Evolutionary conservation across 53 echinoderm and acorn worm species (phyloP).

Genomic region (Arbacia lixula): DNA sequence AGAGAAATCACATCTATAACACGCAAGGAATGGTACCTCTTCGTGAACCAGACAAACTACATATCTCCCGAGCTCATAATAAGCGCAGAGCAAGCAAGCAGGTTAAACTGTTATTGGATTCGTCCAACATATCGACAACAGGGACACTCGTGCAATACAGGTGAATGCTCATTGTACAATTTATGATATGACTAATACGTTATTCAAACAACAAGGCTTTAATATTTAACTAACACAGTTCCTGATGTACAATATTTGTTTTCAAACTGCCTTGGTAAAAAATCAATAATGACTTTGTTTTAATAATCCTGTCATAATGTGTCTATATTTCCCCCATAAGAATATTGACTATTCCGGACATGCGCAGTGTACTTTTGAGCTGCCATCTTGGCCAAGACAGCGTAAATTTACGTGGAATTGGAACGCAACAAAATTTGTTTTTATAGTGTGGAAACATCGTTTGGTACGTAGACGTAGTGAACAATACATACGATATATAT

Average conservation of each 20-base stretch:
- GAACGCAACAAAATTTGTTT: constrained; percentile 5
- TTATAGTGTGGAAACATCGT: not conserved
- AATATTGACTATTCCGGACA: constrained; percentile 75
- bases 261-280: too few relatives aligned
- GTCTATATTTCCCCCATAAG: not conserved
- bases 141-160: not conserved
- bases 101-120: constrained; percentile 59
- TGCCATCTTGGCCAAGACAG: constrained; percentile 96
- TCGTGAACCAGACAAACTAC: too few relatives aligned
- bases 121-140: constrained; percentile 37
- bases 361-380: constrained; percentile 96
- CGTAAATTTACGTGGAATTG: constrained; percentile 47
- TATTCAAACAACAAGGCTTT: too few relatives aligned
- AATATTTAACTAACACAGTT: too few relatives aligned
- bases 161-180: not conserved
- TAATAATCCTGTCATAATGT: not conserved
- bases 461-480: constrained; percentile 10
- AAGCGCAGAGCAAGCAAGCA: constrained; percentile 46
- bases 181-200: not conserved
- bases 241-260: too few relatives aligned
- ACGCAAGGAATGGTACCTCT: too few relatives aligned
- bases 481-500: constrained; percentile 24
- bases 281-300: not conserved
- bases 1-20: too few relatives aligned
- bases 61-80: too few relatives aligned